Conservation (phyloP, 2,113 vertebrate species). For the Phyllostomus discolor region DNA sequence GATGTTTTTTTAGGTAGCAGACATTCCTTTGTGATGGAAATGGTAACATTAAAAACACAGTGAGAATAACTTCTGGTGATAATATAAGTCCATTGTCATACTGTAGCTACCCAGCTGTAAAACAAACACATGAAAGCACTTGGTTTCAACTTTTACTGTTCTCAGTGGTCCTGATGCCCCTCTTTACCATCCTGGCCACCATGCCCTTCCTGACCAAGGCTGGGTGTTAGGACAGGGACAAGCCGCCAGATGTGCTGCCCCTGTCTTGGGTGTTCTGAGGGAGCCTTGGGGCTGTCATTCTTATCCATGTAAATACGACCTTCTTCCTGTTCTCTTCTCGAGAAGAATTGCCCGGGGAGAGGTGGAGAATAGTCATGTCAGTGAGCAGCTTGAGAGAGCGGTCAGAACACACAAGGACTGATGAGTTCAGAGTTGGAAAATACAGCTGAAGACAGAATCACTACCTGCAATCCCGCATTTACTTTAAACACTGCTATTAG, state of each 20-base stretch:
- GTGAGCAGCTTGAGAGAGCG: background rate
- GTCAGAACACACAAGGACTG: background rate
- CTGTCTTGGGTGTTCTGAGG: background rate
- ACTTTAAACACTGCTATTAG: background rate
- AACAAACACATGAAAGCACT: background rate
- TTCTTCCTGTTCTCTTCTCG: background rate
- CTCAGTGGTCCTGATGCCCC: background rate
- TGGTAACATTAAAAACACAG: constrained; percentile 28
- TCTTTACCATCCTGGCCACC: background rate
- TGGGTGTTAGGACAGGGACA: background rate
- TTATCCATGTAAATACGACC: background rate
- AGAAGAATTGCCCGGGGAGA: background rate
- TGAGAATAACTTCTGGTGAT: background rate
- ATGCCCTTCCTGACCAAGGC: background rate
- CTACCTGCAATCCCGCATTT: background rate
- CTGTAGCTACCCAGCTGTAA: background rate
- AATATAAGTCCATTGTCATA: background rate
- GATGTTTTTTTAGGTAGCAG: background rate
- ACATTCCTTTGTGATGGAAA: constrained; percentile 12
- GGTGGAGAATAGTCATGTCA: background rate
- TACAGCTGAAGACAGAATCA: background rate
- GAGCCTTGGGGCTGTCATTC: background rate
- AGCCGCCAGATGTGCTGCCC: background rate
- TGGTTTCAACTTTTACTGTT: background rate
- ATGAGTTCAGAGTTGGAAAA: background rate